Conservation (phyloP, 1,140 invertebrate species). For the Achroia grisella region DNA sequence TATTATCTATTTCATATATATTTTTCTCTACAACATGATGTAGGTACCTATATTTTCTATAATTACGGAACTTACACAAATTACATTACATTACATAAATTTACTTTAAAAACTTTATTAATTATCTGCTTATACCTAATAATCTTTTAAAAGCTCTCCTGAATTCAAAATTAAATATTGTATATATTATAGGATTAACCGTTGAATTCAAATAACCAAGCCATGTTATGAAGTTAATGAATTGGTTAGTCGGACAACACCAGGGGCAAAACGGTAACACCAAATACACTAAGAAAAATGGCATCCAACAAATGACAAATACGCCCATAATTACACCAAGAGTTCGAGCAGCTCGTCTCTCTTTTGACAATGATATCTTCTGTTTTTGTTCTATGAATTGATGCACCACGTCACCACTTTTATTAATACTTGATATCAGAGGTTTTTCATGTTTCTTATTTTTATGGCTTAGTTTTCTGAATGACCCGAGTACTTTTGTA, state of each 20-base stretch:
- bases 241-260: slow-evolving; percentile 82
- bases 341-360: slow-evolving; percentile 90
- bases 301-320: slow-evolving; percentile 95
- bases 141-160: slow-evolving; percentile 88
- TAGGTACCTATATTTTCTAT: no score
- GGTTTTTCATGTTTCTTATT: slow-evolving; percentile 15
- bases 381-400: slow-evolving; percentile 94
- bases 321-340: slow-evolving; percentile 94
- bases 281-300: slow-evolving; percentile 95
- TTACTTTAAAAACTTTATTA: not conserved
- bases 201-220: slow-evolving; percentile 96
- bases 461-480: slow-evolving; percentile 18
- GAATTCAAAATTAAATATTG: slow-evolving; percentile 96
- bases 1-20: no score
- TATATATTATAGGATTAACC: slow-evolving; percentile 95
- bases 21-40: no score
- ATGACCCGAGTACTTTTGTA: slow-evolving; percentile 11
- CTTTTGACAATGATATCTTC: slow-evolving; percentile 91
- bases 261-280: slow-evolving; percentile 85
- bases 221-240: slow-evolving; percentile 94
- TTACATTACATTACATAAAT: no score
- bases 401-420: slow-evolving; percentile 77
- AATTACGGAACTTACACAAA: no score
- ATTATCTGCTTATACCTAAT: slow-evolving; percentile 10
- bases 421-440: slow-evolving; percentile 25